Conservation (phyloP, 53 echinoderm and acorn worm genomes). For the Astropecten irregularis region DNA sequence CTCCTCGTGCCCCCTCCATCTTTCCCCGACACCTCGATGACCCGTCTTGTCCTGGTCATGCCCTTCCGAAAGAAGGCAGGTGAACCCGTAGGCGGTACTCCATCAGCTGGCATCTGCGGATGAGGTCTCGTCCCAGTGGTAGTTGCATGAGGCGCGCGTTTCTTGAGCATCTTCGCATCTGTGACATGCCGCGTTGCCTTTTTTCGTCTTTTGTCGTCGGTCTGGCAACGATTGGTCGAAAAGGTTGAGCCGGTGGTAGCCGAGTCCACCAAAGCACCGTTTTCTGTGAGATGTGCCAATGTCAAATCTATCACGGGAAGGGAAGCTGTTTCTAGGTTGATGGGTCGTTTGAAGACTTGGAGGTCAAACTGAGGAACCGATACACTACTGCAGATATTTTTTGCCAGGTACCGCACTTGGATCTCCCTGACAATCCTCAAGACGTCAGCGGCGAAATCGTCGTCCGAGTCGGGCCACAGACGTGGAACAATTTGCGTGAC, state of each 20-base stretch:
- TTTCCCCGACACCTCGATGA: slow-evolving; percentile 38
- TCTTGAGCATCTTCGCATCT: too few relatives aligned
- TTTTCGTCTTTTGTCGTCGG: too few relatives aligned
- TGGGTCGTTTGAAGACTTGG: background rate
- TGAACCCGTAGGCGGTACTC: background rate
- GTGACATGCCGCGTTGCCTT: too few relatives aligned
- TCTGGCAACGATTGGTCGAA: too few relatives aligned
- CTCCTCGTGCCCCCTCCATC: slow-evolving; percentile 35
- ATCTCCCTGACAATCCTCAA: slow-evolving; percentile 38
- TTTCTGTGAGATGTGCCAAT: background rate
- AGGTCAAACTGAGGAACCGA: background rate
- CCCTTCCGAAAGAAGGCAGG: slow-evolving; percentile 3
- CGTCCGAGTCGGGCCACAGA: slow-evolving; percentile 24
- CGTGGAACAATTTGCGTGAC: slow-evolving; percentile 34
- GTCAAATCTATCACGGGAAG: slow-evolving; percentile 4
- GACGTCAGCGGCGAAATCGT: slow-evolving; percentile 26
- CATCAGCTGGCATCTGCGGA: too few relatives aligned
- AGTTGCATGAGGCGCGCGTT: too few relatives aligned
- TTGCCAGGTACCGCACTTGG: slow-evolving; percentile 39
- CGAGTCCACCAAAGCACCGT: too few relatives aligned
- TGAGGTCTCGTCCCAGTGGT: too few relatives aligned
- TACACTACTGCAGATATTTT: slow-evolving; percentile 25
- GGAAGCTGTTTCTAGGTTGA: background rate
- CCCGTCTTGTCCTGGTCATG: slow-evolving; percentile 20
- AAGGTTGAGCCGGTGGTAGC: too few relatives aligned